Conservation (phyloP, 2,888 invertebrate species). For the Orchesellides sinensis region DNA sequence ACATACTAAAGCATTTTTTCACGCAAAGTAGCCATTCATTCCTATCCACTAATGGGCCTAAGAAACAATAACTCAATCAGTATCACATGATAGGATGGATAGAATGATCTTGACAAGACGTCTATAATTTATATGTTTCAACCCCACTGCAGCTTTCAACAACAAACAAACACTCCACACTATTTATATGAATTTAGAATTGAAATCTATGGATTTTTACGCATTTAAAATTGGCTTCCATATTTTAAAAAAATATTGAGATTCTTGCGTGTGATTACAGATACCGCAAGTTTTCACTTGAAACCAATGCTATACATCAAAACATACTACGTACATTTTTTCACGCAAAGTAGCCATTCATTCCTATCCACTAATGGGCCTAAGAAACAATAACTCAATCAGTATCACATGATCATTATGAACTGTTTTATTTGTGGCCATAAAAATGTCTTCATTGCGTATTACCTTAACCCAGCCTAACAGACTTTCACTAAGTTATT, state of each 20-base stretch:
- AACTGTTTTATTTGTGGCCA: slow-evolving; percentile 38
- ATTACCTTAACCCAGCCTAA: neutral
- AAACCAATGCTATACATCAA: too few relatives aligned
- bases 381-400: slow-evolving; percentile 56
- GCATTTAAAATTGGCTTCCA: too few relatives aligned
- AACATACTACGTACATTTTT: neutral
- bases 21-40: neutral
- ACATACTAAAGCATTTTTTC: neutral
- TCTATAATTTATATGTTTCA: too few relatives aligned
- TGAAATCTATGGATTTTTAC: too few relatives aligned
- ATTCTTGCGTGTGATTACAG: too few relatives aligned
- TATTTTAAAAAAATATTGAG: too few relatives aligned
- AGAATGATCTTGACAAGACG: too few relatives aligned
- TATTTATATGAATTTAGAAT: too few relatives aligned
- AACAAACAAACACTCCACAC: too few relatives aligned
- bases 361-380: slow-evolving; percentile 19
- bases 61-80: slow-evolving; percentile 58
- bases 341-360: neutral
- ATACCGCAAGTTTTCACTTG: too few relatives aligned
- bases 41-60: slow-evolving; percentile 17
- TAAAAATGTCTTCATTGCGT: slow-evolving; percentile 13
- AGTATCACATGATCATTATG: slow-evolving; percentile 26
- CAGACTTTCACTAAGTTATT: neutral
- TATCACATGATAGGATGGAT: too few relatives aligned
- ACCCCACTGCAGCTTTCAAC: too few relatives aligned